phyloP scores from a whole-genome alignment of 1,140 invertebrate genomes.

The Apolygus lucorum region DNA sequence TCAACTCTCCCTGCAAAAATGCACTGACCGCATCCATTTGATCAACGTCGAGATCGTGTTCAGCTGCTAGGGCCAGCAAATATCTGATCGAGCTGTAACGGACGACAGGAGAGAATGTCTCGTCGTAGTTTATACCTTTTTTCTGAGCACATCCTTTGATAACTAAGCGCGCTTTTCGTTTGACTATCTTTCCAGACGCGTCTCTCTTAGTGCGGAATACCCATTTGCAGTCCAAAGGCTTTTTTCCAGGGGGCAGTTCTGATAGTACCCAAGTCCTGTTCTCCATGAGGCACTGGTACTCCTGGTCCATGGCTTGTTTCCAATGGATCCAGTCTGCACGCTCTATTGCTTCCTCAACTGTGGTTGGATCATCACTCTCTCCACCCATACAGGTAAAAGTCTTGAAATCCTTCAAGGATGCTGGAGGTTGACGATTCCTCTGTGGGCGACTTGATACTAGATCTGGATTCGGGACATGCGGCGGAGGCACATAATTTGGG shows the following conservation, averaged over 20 bases:
- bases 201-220: neutral
- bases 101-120: neutral
- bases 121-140: neutral
- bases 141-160: neutral
- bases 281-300: slow-evolving; percentile 21
- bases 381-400: neutral
- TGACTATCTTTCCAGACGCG: neutral
- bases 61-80: neutral
- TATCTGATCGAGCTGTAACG: neutral
- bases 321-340: slow-evolving; percentile 24
- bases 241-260: neutral
- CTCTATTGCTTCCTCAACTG: neutral
- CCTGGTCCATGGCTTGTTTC: slow-evolving; percentile 25
- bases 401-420: neutral
- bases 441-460: neutral
- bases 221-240: neutral
- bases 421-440: neutral
- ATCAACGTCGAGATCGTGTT: neutral
- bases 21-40: neutral
- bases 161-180: neutral
- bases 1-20: neutral
- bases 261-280: neutral
- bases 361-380: neutral
- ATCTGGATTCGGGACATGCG: neutral
- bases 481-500: neutral